Conservation (phyloP, 2,888 invertebrate genomes). For the Dusona sp. region DNA sequence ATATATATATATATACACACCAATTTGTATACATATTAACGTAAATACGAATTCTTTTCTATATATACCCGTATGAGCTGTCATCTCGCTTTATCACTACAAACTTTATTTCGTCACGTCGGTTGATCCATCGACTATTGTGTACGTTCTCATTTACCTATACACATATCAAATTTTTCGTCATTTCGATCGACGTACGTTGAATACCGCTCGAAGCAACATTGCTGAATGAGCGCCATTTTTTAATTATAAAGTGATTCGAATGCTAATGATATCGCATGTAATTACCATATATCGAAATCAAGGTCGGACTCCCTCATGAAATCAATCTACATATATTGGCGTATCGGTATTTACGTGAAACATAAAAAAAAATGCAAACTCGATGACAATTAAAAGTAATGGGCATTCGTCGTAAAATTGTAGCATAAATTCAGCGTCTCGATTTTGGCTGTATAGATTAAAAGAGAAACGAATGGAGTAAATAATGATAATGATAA, state of each 20-base stretch:
- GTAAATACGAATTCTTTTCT: background rate
- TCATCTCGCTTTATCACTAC: background rate
- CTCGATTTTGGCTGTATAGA: background rate
- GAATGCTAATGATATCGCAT: slow-evolving; percentile 78
- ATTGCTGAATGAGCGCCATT: slow-evolving; percentile 70
- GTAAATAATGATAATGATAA: background rate
- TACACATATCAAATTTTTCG: slow-evolving; percentile 5
- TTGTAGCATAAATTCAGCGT: background rate
- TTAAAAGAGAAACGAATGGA: background rate
- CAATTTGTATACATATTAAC: slow-evolving; percentile 1
- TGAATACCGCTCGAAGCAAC: slow-evolving; percentile 33
- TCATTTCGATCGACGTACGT: slow-evolving; percentile 36
- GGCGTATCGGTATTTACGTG: slow-evolving; percentile 1
- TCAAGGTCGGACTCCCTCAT: slow-evolving; percentile 66
- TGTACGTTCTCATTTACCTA: slow-evolving; percentile 17
- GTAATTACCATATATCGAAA: slow-evolving; percentile 77
- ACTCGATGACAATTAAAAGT: background rate
- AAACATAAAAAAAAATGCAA: background rate
- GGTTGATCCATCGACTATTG: background rate
- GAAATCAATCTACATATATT: background rate
- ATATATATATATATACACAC: background rate
- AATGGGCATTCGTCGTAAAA: background rate
- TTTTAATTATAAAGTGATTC: slow-evolving; percentile 80
- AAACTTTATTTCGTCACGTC: background rate
- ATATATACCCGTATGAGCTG: background rate